Evolutionary conservation across 2,797 vertebrate species (phyloP).

Genomic region (Bovichtus variegatus): DNA sequence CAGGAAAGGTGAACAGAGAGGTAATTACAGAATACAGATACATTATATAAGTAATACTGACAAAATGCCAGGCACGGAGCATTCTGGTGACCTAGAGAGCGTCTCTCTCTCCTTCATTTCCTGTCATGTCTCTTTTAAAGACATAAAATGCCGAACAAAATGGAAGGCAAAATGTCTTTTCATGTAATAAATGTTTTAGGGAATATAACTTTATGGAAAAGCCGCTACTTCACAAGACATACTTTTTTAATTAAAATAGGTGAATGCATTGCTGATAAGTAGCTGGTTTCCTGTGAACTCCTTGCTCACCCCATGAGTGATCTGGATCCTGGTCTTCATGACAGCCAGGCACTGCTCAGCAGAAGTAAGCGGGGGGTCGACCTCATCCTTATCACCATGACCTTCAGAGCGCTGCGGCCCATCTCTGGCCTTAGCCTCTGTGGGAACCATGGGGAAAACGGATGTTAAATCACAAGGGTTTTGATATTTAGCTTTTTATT

Average conservation of each 20-base stretch:
- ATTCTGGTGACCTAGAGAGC: too few species aligned
- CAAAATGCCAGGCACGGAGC: too few species aligned
- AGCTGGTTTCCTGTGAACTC: not conserved
- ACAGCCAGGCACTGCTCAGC: slow-evolving; percentile 78
- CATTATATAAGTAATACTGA: too few species aligned
- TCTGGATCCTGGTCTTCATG: slow-evolving; percentile 72
- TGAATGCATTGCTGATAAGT: not conserved
- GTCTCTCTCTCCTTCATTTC: not conserved
- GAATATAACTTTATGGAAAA: not conserved
- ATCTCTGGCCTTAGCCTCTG: slow-evolving; percentile 11
- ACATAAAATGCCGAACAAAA: not conserved
- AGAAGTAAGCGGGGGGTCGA: slow-evolving; percentile 32
- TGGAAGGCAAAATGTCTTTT: not conserved
- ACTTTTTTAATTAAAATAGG: not conserved
- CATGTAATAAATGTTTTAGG: not conserved
- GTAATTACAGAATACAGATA: too few species aligned
- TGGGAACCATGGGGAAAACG: not conserved
- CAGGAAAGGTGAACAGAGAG: too few species aligned
- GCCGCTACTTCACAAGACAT: not conserved
- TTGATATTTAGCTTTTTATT: slow-evolving; percentile 10
- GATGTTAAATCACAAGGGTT: not conserved
- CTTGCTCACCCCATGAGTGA: slow-evolving; percentile 67
- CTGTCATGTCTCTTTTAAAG: not conserved
- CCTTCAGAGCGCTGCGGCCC: not conserved
- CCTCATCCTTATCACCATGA: not conserved